Evolutionary conservation across 2,113 vertebrate genomes (phyloP).

Genomic region (mouse (Mus musculus)): DNA sequence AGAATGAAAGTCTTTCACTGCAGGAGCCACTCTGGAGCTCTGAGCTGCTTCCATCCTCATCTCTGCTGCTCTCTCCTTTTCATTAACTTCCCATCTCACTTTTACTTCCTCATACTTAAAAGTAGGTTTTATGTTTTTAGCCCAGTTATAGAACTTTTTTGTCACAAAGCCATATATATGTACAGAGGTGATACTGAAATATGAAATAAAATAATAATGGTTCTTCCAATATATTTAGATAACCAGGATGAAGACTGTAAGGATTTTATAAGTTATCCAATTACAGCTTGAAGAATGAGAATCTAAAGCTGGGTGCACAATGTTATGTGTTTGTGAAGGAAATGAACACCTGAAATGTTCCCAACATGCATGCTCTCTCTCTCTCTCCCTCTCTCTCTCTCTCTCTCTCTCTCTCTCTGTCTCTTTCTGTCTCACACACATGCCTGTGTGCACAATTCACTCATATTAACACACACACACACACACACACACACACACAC

Average conservation of each 20-base stretch:
- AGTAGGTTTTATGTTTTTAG: not conserved
- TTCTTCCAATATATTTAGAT: not conserved
- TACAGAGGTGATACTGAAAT: not conserved
- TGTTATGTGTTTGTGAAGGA: not conserved
- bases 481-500: fast-evolving
- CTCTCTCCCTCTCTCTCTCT: not conserved
- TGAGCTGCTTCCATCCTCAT: not conserved
- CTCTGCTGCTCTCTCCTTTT: not conserved
- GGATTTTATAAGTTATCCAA: not conserved
- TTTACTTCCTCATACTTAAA: not conserved
- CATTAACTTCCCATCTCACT: not conserved
- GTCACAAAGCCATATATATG: not conserved
- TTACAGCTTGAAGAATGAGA: not conserved
- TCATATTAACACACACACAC: not conserved
- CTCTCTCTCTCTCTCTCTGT: not conserved
- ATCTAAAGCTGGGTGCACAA: not conserved
- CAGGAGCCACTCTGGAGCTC: not conserved
- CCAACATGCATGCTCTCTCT: not conserved
- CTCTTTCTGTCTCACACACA: not conserved
- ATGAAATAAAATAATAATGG: not conserved
- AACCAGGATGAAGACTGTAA: not conserved
- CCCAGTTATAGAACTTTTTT: not conserved
- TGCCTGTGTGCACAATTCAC: not conserved
- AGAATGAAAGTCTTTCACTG: not conserved
- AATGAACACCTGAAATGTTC: not conserved